Conservation (phyloP, 1,140 invertebrate genomes). For the Pinna nobilis region DNA sequence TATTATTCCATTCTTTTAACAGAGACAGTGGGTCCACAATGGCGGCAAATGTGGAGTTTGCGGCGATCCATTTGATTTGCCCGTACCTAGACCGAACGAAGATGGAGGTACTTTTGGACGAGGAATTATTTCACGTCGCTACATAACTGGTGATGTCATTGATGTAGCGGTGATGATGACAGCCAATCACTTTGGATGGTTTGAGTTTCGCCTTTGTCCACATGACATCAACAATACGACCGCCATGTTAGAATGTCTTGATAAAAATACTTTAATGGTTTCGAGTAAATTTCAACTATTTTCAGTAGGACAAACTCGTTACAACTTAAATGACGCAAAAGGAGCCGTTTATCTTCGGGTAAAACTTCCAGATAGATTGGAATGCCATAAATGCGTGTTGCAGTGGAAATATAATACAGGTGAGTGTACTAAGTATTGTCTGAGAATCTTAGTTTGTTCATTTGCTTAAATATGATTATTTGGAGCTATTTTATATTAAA, state of each 20-base stretch:
- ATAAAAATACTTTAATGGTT: constrained; percentile 44
- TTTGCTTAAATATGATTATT: too few species aligned
- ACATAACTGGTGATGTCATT: constrained; percentile 43
- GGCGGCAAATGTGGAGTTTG: constrained; percentile 91
- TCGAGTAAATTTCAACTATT: neutral
- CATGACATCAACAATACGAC: constrained; percentile 72
- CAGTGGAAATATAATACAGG: constrained; percentile 58
- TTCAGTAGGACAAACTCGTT: neutral
- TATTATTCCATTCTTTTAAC: neutral
- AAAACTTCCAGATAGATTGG: constrained; percentile 44
- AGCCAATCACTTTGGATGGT: constrained; percentile 62
- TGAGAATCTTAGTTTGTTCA: too few species aligned
- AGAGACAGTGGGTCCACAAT: constrained; percentile 65
- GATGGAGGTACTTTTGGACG: constrained; percentile 87
- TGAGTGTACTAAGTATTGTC: too few species aligned
- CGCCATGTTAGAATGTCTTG: constrained; percentile 54
- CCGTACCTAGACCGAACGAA: constrained; percentile 86
- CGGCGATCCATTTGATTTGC: constrained; percentile 87
- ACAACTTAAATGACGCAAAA: neutral
- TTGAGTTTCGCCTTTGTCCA: constrained; percentile 74
- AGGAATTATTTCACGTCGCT: constrained; percentile 68
- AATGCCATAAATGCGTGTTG: constrained; percentile 49
- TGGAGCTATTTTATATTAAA: too few species aligned
- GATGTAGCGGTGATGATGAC: constrained; percentile 80
- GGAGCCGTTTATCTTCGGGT: constrained; percentile 12